phyloP scores from a whole-genome alignment of 2,113 vertebrate genomes.

The Leptobrachium leishanense region DNA sequence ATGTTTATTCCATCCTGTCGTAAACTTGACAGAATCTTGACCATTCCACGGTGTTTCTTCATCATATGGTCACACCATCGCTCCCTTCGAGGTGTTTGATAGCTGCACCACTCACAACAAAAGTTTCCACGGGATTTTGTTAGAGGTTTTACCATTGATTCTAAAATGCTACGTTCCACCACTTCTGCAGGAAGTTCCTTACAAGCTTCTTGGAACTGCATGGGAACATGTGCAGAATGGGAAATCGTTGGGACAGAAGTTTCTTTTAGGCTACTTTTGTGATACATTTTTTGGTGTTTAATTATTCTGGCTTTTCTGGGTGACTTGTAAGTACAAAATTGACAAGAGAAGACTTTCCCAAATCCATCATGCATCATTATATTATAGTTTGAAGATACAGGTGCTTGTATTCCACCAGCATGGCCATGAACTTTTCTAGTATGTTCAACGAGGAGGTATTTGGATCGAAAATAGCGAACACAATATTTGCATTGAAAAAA shows the following conservation, averaged over 20 bases:
- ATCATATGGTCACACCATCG: constrained; percentile 94
- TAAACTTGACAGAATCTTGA: constrained; percentile 86
- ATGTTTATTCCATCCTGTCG: constrained; percentile 71
- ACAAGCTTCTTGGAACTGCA: constrained; percentile 73
- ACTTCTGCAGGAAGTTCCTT: constrained; percentile 78
- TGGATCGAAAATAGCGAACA: constrained; percentile 95
- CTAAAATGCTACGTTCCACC: constrained; percentile 80
- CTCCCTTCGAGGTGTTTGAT: constrained; percentile 88
- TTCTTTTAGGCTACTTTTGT: constrained; percentile 76
- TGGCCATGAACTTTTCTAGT: constrained; percentile 90
- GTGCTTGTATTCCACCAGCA: constrained; percentile 68
- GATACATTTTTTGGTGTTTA: constrained; percentile 96
- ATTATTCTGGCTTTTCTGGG: constrained; percentile 86
- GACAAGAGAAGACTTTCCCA: constrained; percentile 91
- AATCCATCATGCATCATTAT: constrained; percentile 82
- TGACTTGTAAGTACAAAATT: constrained; percentile 95
- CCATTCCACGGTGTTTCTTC: constrained; percentile 94
- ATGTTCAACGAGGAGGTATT: constrained; percentile 92
- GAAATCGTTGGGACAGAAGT: constrained; percentile 63
- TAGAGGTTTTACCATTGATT: constrained; percentile 83
- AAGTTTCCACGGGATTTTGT: constrained; percentile 84
- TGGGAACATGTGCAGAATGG: constrained; percentile 64
- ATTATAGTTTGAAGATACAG: constrained; percentile 79
- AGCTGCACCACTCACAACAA: constrained; percentile 95
- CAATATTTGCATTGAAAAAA: constrained; percentile 99